Evolutionary conservation across 2,888 invertebrate species (phyloP).

Genomic region (Sphaeridia pumilis): DNA sequence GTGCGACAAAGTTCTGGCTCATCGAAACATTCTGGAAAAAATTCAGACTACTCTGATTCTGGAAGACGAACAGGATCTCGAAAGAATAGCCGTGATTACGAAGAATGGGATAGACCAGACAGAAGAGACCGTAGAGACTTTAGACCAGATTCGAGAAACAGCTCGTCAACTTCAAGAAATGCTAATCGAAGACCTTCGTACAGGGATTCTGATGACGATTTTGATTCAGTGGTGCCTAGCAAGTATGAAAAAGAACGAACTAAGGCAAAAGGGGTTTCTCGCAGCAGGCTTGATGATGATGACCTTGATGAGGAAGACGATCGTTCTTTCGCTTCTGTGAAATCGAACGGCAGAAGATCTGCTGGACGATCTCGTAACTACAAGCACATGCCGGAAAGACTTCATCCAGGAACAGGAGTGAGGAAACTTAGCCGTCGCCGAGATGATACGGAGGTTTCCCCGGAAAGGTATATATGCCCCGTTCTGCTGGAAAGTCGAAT

Average conservation of each 20-base stretch:
- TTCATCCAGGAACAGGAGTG: not conserved
- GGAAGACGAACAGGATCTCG: constrained; percentile 12
- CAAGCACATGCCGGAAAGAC: not conserved
- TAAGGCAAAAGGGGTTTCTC: constrained; percentile 12
- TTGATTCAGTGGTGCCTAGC: constrained; percentile 15
- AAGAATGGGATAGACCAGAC: constrained; percentile 18
- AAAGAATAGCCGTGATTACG: constrained; percentile 20
- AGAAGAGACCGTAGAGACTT: constrained; percentile 12
- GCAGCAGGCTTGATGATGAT: constrained; percentile 16
- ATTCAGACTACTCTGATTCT: constrained; percentile 33
- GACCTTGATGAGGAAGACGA: constrained; percentile 31
- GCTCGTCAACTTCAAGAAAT: constrained; percentile 20
- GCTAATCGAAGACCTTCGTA: constrained; percentile 4
- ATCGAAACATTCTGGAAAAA: constrained; percentile 31
- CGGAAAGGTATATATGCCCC: too few species aligned
- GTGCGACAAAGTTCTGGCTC: constrained; percentile 35
- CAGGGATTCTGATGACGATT: constrained; percentile 30
- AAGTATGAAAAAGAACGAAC: too few species aligned
- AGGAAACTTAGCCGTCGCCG: not conserved
- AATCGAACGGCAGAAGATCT: constrained; percentile 11
- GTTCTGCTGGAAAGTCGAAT: too few species aligned
- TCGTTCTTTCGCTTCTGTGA: constrained; percentile 27
- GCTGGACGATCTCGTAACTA: not conserved
- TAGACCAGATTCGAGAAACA: constrained; percentile 27
- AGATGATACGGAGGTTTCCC: not conserved